Conservation (phyloP, 2,888 invertebrate species). For the Erebia epiphron region DNA sequence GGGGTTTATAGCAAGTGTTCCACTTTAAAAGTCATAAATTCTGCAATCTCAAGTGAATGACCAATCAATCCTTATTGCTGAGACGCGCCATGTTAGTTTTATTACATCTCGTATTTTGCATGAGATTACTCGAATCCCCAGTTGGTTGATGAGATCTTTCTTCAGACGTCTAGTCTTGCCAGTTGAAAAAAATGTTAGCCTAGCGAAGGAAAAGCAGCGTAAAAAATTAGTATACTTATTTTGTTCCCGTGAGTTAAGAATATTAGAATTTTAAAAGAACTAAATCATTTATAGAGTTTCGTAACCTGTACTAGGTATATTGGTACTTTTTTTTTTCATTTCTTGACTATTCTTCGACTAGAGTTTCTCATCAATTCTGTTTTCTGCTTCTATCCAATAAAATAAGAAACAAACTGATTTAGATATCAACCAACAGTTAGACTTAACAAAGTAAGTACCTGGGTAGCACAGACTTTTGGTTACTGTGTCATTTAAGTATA, state of each 20-base stretch:
- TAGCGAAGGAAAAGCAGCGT: background rate
- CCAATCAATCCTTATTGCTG: conserved; percentile 21
- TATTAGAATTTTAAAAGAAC: background rate
- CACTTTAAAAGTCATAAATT: conserved; percentile 22
- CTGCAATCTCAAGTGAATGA: conserved; percentile 16
- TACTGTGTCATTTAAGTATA: too few species aligned
- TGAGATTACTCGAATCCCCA: conserved; percentile 19
- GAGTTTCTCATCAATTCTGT: too few species aligned
- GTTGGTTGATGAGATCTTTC: conserved; percentile 10
- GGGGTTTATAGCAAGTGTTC: conserved; percentile 13
- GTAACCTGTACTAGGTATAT: background rate
- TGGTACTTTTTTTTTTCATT: too few species aligned
- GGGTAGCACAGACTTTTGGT: too few species aligned
- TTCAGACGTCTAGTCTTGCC: background rate
- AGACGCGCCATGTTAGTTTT: conserved; percentile 17
- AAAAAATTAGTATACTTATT: background rate
- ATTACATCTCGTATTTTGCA: conserved; percentile 24
- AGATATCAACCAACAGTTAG: too few species aligned
- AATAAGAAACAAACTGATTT: too few species aligned
- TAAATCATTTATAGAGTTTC: background rate
- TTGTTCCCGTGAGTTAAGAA: background rate
- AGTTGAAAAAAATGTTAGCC: background rate
- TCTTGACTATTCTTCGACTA: too few species aligned
- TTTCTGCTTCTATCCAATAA: too few species aligned
- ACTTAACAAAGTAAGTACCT: too few species aligned